phyloP scores from a whole-genome alignment of 2,113 vertebrate species.

The Hydropotes inermis region DNA sequence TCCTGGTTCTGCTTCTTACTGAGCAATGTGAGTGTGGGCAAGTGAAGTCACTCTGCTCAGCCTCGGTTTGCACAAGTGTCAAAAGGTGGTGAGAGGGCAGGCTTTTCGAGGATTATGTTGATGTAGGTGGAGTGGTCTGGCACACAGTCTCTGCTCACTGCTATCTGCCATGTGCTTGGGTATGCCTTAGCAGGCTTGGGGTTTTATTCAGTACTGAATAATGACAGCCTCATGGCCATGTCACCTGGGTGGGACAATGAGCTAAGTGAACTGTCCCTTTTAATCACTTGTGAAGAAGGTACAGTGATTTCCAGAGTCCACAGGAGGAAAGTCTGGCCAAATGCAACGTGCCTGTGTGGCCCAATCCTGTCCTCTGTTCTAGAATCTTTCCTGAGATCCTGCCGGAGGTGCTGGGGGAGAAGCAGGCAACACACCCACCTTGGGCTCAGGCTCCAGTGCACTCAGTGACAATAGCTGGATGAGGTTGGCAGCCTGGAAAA shows the following conservation, averaged over 20 bases:
- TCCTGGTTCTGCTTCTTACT: not conserved
- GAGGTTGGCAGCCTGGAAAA: constrained; percentile 22
- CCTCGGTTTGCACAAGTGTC: not conserved
- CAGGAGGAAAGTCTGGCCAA: not conserved
- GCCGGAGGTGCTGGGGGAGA: not conserved
- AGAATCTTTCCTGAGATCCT: not conserved
- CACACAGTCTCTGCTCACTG: fast-evolving
- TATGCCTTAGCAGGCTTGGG: not conserved
- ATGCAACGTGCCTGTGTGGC: not conserved
- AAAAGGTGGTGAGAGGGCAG: not conserved
- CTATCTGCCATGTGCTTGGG: fast-evolving
- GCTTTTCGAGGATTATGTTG: too few relatives aligned
- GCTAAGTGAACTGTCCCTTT: not conserved
- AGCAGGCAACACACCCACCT: not conserved
- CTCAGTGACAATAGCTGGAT: not conserved
- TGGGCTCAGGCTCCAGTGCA: fast-evolving
- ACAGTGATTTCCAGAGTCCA: not conserved
- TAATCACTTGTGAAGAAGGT: not conserved
- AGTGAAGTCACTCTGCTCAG: not conserved
- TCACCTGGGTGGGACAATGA: not conserved
- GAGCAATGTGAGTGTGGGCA: not conserved
- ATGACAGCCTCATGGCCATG: not conserved
- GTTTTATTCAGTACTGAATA: not conserved
- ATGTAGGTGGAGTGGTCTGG: not conserved
- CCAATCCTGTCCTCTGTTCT: not conserved